phyloP scores from a whole-genome alignment of 2,888 invertebrate genomes.

The Andrena haemorrhoa region DNA sequence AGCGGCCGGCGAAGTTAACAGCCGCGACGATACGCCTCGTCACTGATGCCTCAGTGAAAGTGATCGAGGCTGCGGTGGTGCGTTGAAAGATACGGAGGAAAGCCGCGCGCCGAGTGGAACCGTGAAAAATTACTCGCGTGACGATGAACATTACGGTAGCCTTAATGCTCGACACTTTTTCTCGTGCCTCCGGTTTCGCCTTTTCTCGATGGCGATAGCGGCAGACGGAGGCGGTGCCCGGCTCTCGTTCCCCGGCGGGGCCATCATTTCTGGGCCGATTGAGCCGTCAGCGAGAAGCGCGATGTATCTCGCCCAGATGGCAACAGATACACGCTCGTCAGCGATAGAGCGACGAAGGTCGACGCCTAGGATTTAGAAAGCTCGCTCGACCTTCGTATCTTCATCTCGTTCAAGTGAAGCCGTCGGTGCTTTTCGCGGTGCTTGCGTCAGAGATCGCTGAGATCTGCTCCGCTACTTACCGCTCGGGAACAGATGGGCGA shows the following conservation, averaged over 20 bases:
- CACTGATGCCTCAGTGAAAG: conserved; percentile 47
- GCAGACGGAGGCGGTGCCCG: background rate
- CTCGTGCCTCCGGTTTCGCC: conserved; percentile 37
- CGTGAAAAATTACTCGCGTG: conserved; percentile 72
- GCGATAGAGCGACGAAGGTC: conserved; percentile 75
- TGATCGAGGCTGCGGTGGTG: conserved; percentile 17
- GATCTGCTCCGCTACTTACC: conserved; percentile 47
- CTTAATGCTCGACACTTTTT: conserved; percentile 63
- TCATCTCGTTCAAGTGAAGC: conserved; percentile 63
- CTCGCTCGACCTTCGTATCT: conserved; percentile 66
- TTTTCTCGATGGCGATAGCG: conserved; percentile 19
- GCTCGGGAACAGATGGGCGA: conserved; percentile 44
- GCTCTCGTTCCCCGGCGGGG: conserved; percentile 25
- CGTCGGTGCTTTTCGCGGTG: conserved; percentile 72
- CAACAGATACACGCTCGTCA: conserved; percentile 79
- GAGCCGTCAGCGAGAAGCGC: conserved; percentile 80
- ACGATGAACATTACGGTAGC: conserved; percentile 68
- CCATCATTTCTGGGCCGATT: conserved; percentile 78
- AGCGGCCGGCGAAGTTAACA: conserved; percentile 26
- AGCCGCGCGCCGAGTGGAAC: conserved; percentile 34
- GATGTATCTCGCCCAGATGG: conserved; percentile 80
- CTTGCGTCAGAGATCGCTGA: conserved; percentile 55
- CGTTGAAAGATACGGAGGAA: conserved; percentile 16
- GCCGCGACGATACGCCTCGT: conserved; percentile 37
- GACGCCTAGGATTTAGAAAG: conserved; percentile 47